A percentile compares a stretch with the other conserved stretches of the same genome.
Evolutionary conservation across 2,113 vertebrate species (phyloP).

Genomic region (Chrysochloris asiatica): DNA sequence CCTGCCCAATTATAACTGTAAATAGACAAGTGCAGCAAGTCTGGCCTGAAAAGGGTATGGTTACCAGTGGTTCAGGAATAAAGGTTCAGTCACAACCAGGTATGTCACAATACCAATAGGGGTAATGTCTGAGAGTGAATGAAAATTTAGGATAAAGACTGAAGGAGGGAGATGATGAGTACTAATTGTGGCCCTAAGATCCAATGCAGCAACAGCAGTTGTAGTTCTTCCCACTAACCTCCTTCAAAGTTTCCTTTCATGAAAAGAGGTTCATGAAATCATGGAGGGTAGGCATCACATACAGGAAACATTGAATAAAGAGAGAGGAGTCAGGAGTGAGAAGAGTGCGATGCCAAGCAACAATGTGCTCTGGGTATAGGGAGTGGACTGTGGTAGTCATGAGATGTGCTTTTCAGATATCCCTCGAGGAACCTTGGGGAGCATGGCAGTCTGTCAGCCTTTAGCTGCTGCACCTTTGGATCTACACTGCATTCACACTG

Average conservation of each 20-base stretch:
- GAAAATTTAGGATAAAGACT: not conserved
- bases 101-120: not conserved
- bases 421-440: not conserved
- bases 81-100: not conserved
- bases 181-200: not conserved
- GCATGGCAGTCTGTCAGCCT: not conserved
- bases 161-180: not conserved
- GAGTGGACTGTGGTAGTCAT: not conserved
- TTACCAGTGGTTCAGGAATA: not conserved
- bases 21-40: not conserved
- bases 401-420: not conserved
- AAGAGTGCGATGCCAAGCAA: not conserved
- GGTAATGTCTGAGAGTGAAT: not conserved
- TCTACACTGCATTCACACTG: not conserved
- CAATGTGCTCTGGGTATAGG: not conserved
- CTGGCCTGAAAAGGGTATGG: not conserved
- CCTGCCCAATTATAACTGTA: not conserved
- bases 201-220: not conserved
- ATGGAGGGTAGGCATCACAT: not conserved
- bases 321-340: not conserved
- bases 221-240: not conserved
- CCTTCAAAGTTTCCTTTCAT: not conserved
- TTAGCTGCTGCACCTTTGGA: not conserved
- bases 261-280: not conserved
- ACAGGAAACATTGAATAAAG: not conserved